Evolutionary conservation across 2,113 vertebrate genomes (phyloP).

Genomic region (Sander lucioperca): DNA sequence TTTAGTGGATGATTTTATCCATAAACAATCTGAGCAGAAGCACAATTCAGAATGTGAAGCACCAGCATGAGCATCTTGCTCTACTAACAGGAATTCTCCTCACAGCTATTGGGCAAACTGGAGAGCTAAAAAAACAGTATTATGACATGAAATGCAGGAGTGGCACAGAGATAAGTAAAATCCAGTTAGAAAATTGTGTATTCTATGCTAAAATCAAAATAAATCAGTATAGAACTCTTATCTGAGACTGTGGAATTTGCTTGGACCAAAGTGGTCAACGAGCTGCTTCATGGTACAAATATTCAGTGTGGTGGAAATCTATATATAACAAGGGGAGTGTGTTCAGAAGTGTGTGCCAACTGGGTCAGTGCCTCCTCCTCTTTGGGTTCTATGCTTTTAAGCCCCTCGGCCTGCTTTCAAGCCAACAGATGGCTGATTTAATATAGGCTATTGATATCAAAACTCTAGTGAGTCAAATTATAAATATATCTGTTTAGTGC

Average conservation of each 20-base stretch:
- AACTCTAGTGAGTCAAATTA: conserved; percentile 8
- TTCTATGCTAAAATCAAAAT: neutral
- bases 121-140: neutral
- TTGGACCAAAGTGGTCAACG: neutral
- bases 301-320: conserved; percentile 42
- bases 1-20: neutral
- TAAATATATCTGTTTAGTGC: conserved; percentile 4
- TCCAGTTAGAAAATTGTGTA: neutral
- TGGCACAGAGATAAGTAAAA: neutral
- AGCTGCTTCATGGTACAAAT: conserved; percentile 16
- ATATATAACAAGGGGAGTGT: conserved; percentile 54
- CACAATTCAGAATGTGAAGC: neutral
- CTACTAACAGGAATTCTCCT: neutral
- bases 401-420: neutral
- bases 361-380: conserved; percentile 49
- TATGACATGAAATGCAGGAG: neutral
- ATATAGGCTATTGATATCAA: neutral
- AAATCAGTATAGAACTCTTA: neutral
- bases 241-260: neutral
- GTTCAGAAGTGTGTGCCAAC: conserved; percentile 50
- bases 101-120: neutral
- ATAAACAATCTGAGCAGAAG: neutral
- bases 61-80: neutral
- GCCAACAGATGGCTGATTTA: conserved; percentile 4
- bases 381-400: conserved; percentile 1